Base-by-base conservation (phyloP, 2,888 invertebrate genomes). In the Timandra comae region DNA sequence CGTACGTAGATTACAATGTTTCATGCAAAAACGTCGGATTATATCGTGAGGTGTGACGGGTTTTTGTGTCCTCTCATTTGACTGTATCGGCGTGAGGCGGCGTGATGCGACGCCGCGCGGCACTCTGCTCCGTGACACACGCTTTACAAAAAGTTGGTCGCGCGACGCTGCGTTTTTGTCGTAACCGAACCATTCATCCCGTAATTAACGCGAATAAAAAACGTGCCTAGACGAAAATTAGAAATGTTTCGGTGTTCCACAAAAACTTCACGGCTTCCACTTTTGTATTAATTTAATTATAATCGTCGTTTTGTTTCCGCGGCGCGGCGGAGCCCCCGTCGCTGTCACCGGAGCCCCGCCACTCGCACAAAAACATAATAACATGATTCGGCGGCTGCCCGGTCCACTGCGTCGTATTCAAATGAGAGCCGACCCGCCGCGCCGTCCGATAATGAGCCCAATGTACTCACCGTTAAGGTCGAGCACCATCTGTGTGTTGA, bases 401-500 rank as follows among this genome's bases (percentile, higher is more conserved):
- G 41, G 32, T 38, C 52, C 10, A 11, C 10, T 52, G 53, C 47
- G 48, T 48, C 43, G 49, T 63, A 61, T 60, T 62, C 42, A 58
- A 60, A 63, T 61, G 47, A 60, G 49, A 21, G 12, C 12, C 6
- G 2, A 11, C 35, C 32, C 22, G 35, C 13, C 12, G 16, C 7
- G 10, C 25, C 33, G 34, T 8, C 22, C 34, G 27, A 43, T 39
- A 41, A 23, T 55, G 24, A 38, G 24, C 46, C 46, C 21, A 61
- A 40, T 45, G 27, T 31, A 73, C 84, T 63, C 54, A 84, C 84
- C 84, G 63, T 82, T 81, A 53, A 82, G 79, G 72, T 84, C 82
- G 67, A 84, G 73, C 66, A 82, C 73, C 84, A 84, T 81, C 67
- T 82, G 84, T 46, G 84, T 81, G 64, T 81, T 77, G 79, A 79